These are phyloP conservation scores for Sinohyriopsis cumingii DNA, from an alignment of 2,888 invertebrate genomes.

Conservation along the genomic window DNA sequence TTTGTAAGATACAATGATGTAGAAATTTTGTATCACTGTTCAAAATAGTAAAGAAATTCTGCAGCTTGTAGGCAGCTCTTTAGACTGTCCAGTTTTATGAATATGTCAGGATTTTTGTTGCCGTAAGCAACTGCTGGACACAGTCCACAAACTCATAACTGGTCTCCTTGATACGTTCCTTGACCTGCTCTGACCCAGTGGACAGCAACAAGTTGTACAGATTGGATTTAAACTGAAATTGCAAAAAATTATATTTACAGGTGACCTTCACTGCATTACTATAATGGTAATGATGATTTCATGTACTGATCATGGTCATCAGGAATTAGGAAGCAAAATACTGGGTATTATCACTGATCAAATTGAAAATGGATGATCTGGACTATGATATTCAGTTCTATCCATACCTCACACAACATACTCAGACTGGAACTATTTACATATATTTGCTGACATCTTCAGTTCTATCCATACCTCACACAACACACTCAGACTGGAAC, in stretches of 20 bases:
- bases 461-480: no score
- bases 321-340: no score
- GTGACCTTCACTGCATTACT: neutral
- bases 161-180: conserved; percentile 56
- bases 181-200: conserved; percentile 47
- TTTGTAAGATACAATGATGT: no score
- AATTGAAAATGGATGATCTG: no score
- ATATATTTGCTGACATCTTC: no score
- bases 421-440: no score
- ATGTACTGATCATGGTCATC: no score
- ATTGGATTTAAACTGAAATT: conserved; percentile 68
- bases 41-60: neutral
- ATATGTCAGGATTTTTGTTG: conserved; percentile 66
- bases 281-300: no score
- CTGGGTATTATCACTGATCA: no score
- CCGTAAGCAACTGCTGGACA: conserved; percentile 62
- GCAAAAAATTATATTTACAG: neutral
- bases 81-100: conserved; percentile 38
- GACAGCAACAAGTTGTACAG: conserved; percentile 63
- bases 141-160: conserved; percentile 62
- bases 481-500: no score
- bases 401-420: no score
- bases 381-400: no score
- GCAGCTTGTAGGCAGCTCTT: neutral
- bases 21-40: neutral